Percentiles rank a stretch among this genome's conserved stretches.
Evolutionary conservation across 1,140 invertebrate genomes (phyloP).

Genomic region (Bactericera cockerelli): DNA sequence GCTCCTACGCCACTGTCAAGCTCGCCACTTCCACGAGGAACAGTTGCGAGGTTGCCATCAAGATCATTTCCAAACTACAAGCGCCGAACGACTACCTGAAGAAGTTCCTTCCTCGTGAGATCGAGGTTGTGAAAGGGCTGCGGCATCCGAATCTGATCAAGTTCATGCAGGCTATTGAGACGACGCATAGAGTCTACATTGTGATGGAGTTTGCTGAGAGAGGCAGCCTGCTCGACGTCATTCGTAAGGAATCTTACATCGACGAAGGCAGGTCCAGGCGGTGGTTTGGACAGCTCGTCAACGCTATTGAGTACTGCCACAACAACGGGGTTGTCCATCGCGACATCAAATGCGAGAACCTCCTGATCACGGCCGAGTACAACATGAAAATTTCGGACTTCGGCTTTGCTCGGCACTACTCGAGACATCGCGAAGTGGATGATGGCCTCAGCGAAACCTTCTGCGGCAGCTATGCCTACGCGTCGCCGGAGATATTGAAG

Average conservation of each 20-base stretch:
- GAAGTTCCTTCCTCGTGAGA: conserved; percentile 74
- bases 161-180: conserved; percentile 67
- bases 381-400: conserved; percentile 83
- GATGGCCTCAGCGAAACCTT: conserved; percentile 50
- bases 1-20: conserved; percentile 68
- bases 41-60: conserved; percentile 61
- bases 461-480: conserved; percentile 68
- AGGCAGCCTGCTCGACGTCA: conserved; percentile 56
- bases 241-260: conserved; percentile 49
- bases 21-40: conserved; percentile 53
- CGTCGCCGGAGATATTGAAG: conserved; percentile 61
- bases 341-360: conserved; percentile 80
- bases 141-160: conserved; percentile 63
- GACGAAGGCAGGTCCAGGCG: conserved; percentile 45
- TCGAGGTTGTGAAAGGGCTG: conserved; percentile 62
- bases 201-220: conserved; percentile 69
- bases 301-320: conserved; percentile 59
- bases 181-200: conserved; percentile 63
- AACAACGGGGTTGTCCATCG: conserved; percentile 66
- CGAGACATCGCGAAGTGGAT: conserved; percentile 28
- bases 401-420: conserved; percentile 61
- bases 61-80: conserved; percentile 71
- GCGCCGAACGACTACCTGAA: conserved; percentile 61
- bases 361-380: conserved; percentile 54
- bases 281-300: conserved; percentile 57